Evolutionary conservation across 2,113 vertebrate genomes (phyloP).

Genomic region (Phoxinus phoxinus): DNA sequence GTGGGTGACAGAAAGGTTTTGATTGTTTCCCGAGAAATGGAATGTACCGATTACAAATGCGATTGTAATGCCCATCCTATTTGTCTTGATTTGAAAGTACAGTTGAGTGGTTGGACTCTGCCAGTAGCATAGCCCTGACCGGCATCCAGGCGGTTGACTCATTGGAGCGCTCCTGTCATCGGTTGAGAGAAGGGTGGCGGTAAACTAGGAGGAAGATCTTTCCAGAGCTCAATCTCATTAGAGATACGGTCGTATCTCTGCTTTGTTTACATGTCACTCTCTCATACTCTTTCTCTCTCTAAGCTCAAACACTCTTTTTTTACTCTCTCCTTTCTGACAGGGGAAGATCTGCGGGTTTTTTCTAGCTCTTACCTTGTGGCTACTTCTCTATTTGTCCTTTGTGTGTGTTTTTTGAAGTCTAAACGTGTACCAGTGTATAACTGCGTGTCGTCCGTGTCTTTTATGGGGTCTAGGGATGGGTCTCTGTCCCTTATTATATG

Average conservation of each 20-base stretch:
- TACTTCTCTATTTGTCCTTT: constrained; percentile 56
- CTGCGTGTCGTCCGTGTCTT: constrained; percentile 73
- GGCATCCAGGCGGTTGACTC: not conserved
- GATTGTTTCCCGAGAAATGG: constrained; percentile 13
- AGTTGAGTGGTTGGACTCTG: constrained; percentile 47
- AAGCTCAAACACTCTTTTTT: constrained; percentile 35
- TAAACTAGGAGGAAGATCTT: constrained; percentile 53
- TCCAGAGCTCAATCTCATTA: constrained; percentile 56
- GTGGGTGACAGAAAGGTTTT: not conserved
- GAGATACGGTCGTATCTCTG: constrained; percentile 76
- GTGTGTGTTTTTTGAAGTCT: constrained; percentile 67
- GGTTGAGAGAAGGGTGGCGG: constrained; percentile 41
- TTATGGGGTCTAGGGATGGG: constrained; percentile 58
- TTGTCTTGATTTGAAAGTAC: not conserved
- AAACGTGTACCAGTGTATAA: constrained; percentile 69
- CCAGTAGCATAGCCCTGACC: constrained; percentile 64
- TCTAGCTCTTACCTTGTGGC: constrained; percentile 64
- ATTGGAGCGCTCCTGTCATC: not conserved
- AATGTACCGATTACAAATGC: constrained; percentile 67
- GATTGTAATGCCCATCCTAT: constrained; percentile 68
- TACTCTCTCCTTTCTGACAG: constrained; percentile 57
- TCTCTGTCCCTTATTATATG: constrained; percentile 56
- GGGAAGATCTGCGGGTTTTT: constrained; percentile 55
- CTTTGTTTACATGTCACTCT: constrained; percentile 74
- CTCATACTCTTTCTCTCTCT: constrained; percentile 57